Conservation (phyloP, 2,797 vertebrate genomes). For the Pangasius larnaudii region DNA sequence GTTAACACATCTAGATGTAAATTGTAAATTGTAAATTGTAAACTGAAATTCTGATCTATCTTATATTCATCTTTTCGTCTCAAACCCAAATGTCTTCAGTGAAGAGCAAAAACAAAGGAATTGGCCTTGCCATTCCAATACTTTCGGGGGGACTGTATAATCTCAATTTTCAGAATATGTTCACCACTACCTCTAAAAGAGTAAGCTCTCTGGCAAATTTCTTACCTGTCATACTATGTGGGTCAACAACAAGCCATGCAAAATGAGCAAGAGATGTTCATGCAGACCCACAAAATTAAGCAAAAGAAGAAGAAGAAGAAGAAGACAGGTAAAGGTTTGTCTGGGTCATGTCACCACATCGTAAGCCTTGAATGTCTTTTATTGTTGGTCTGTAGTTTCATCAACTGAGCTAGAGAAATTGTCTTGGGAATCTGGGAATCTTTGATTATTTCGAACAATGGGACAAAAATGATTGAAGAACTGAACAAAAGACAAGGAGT, state of each 20-base stretch:
- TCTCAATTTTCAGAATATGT: not conserved
- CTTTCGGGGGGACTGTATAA: not conserved
- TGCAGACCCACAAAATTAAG: not conserved
- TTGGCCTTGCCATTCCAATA: not conserved
- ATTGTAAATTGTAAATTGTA: too few species aligned
- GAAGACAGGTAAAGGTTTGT: not conserved
- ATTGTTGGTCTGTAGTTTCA: conserved; percentile 55
- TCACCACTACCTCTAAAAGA: not conserved
- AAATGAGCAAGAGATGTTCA: not conserved
- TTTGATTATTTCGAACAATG: conserved; percentile 50
- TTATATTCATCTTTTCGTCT: too few species aligned
- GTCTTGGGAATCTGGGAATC: conserved; percentile 16
- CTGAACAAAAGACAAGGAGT: conserved; percentile 37
- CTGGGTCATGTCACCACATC: conserved; percentile 57
- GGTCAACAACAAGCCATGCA: not conserved
- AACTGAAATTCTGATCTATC: too few species aligned
- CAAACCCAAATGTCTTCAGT: not conserved
- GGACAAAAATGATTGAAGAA: conserved; percentile 41
- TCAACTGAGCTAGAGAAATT: conserved; percentile 58
- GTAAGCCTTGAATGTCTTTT: conserved; percentile 58
- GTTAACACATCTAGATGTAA: too few species aligned
- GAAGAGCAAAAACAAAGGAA: not conserved
- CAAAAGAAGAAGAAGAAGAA: not conserved
- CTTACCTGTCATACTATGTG: not conserved
- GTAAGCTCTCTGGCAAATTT: not conserved